Evolutionary conservation across 2,888 invertebrate genomes (phyloP).

Genomic region (Melanophora roralis): DNA sequence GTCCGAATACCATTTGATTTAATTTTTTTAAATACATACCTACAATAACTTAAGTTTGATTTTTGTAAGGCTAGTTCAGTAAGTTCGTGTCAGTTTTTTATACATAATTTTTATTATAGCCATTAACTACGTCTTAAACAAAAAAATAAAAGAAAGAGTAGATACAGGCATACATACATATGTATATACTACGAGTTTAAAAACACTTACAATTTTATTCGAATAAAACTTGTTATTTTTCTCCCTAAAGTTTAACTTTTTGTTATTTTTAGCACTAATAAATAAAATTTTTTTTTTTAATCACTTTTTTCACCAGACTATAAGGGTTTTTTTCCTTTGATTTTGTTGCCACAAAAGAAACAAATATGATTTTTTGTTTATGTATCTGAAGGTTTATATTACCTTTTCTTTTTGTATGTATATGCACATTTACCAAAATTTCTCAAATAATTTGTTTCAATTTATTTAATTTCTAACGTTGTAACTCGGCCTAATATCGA

Average conservation of each 20-base stretch:
- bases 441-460: background rate
- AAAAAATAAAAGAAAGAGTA: too few species aligned
- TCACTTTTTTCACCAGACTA: constrained; percentile 21
- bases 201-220: constrained; percentile 10
- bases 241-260: background rate
- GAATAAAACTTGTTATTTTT: constrained; percentile 5
- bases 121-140: too few species aligned
- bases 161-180: too few species aligned
- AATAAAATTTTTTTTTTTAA: constrained; percentile 4
- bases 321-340: background rate
- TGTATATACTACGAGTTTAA: background rate
- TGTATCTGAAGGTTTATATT: constrained; percentile 12
- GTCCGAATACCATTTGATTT: too few species aligned
- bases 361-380: constrained; percentile 8
- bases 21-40: too few species aligned
- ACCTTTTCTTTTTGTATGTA: background rate
- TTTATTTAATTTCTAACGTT: constrained; percentile 45
- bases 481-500: constrained; percentile 55
- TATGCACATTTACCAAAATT: constrained; percentile 17
- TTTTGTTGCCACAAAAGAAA: constrained; percentile 9
- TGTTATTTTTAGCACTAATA: background rate
- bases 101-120: too few species aligned
- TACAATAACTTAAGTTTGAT: too few species aligned
- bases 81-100: too few species aligned
- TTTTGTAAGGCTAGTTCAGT: too few species aligned